Conservation (phyloP, 35 echinoderm and acorn worm species). For the Hemicentrotus pulcherrimus region DNA sequence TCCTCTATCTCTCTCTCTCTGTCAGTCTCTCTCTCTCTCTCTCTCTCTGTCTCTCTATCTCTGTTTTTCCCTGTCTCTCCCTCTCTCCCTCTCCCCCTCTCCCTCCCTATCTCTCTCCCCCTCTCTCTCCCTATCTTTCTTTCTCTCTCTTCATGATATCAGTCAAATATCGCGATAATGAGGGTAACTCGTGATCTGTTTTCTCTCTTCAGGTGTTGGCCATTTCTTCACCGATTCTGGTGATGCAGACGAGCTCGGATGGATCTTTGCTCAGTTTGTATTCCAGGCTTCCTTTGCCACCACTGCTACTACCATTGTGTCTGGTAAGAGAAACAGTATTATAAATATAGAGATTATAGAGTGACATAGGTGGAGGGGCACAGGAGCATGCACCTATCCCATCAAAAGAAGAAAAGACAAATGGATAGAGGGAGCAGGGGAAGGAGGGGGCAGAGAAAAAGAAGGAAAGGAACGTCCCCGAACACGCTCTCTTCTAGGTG, state of each 20-base stretch:
- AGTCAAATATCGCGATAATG: too few species aligned
- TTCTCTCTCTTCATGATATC: too few species aligned
- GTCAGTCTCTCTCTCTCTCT: background rate
- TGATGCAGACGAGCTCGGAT: constrained; percentile 68
- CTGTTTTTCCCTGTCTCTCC: background rate
- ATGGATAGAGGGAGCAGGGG: too few species aligned
- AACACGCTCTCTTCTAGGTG: too few species aligned
- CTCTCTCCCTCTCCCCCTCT: background rate
- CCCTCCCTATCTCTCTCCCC: background rate
- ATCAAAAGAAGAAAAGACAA: too few species aligned
- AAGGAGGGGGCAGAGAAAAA: too few species aligned
- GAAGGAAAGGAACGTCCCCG: too few species aligned
- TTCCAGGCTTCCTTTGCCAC: constrained; percentile 98
- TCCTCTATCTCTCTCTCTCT: too few species aligned
- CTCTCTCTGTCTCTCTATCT: background rate
- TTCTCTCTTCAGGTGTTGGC: constrained; percentile 59
- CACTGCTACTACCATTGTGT: constrained; percentile 94
- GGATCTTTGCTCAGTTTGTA: constrained; percentile 80
- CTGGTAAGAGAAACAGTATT: constrained; percentile 48
- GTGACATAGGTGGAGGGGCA: too few species aligned
- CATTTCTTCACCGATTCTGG: constrained; percentile 78
- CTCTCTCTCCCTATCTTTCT: background rate
- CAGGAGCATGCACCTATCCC: too few species aligned
- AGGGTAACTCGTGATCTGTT: too few species aligned
- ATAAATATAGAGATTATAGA: background rate